These are phyloP conservation scores for Aporophyla nigra DNA, from an alignment of 2,888 invertebrate species.

Conservation along the genomic window DNA sequence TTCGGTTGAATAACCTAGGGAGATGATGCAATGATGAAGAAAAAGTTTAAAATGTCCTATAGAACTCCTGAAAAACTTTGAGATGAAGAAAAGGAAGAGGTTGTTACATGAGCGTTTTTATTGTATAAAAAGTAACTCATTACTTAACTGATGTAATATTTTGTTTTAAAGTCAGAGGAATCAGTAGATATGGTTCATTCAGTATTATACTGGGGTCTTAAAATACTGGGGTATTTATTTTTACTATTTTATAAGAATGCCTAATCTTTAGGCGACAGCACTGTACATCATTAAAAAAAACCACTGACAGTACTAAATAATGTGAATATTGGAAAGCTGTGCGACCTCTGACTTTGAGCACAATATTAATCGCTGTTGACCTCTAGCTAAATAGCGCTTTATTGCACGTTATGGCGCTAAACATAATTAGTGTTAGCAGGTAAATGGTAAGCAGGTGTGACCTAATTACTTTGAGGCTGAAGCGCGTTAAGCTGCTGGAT, in stretches of 20 bases:
- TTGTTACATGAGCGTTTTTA: neutral
- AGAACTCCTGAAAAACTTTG: neutral
- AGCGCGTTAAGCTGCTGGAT: slow-evolving; percentile 47
- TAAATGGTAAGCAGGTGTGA: slow-evolving; percentile 50
- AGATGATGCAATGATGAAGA: neutral
- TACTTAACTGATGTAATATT: neutral
- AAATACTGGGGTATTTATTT: neutral
- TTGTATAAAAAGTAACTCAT: neutral
- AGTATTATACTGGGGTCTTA: neutral
- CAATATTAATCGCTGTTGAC: slow-evolving; percentile 32
- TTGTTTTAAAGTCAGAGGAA: neutral
- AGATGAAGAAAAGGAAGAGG: neutral
- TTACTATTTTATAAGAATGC: neutral
- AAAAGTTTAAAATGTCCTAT: neutral
- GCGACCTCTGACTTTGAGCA: slow-evolving; percentile 29
- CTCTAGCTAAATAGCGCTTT: slow-evolving; percentile 45
- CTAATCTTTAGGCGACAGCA: neutral
- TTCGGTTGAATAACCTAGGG: neutral
- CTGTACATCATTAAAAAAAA: slow-evolving; percentile 17
- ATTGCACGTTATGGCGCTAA: slow-evolving; percentile 18
- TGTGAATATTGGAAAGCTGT: slow-evolving; percentile 35
- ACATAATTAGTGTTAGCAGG: slow-evolving; percentile 38
- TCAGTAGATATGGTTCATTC: neutral
- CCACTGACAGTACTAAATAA: slow-evolving; percentile 9
- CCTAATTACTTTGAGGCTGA: slow-evolving; percentile 39